These are phyloP conservation scores for Melinaea menophilus DNA, from an alignment of 2,888 invertebrate genomes.

Conservation along the genomic window DNA sequence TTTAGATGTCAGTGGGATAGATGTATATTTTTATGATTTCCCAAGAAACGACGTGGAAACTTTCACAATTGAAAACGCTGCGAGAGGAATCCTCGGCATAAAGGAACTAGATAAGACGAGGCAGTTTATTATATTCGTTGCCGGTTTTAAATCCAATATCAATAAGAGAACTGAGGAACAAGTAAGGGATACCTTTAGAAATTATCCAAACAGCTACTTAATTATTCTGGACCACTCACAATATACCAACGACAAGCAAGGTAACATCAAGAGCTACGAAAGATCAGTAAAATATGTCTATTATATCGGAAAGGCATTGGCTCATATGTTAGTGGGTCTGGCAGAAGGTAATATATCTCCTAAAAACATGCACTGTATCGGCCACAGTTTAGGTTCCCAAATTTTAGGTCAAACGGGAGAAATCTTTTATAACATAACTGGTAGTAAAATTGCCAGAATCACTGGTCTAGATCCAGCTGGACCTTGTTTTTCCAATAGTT, in stretches of 20 bases:
- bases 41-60: slow-evolving; percentile 41
- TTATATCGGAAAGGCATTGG: slow-evolving; percentile 63
- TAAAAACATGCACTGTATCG: slow-evolving; percentile 61
- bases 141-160: slow-evolving; percentile 63
- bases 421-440: slow-evolving; percentile 48
- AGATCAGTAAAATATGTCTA: slow-evolving; percentile 62
- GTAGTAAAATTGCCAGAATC: slow-evolving; percentile 53
- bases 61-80: slow-evolving; percentile 53
- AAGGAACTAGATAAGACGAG: slow-evolving; percentile 48
- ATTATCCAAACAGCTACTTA: slow-evolving; percentile 59
- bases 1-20: slow-evolving; percentile 56
- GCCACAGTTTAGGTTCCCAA: slow-evolving; percentile 67
- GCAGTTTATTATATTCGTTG: slow-evolving; percentile 59
- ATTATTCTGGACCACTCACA: slow-evolving; percentile 68
- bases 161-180: slow-evolving; percentile 56
- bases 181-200: slow-evolving; percentile 55
- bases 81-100: slow-evolving; percentile 49
- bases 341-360: slow-evolving; percentile 50
- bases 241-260: slow-evolving; percentile 59
- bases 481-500: slow-evolving; percentile 63
- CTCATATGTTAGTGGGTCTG: slow-evolving; percentile 49
- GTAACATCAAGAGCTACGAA: slow-evolving; percentile 59
- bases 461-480: slow-evolving; percentile 70
- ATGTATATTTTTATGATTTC: slow-evolving; percentile 62
- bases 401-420: slow-evolving; percentile 60